Evolutionary conservation across 2,888 invertebrate species (phyloP), one percentile per base, ranked within the genome.

Genomic region (Heliconius charithonia): DNA sequence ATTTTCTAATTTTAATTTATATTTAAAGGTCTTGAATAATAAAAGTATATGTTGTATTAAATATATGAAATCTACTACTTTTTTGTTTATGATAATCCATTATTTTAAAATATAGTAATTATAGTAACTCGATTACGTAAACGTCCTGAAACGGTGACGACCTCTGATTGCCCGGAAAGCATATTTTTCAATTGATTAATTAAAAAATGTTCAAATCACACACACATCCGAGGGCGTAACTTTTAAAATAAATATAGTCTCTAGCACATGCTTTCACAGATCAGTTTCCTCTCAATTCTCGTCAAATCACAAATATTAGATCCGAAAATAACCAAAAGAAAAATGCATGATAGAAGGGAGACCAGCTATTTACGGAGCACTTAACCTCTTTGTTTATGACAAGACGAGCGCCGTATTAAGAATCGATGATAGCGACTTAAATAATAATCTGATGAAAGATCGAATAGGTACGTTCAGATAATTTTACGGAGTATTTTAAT

Each of bases 341-440:
- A 83, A 83, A 84, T 79, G 83, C 81, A 81, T 78, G 80, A 81
- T 85, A 88, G 87, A 85, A 86, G 86, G 86, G 86, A 85, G 85
- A 85, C 85, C 82, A 83, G 85, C 87, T 90, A 91, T 91, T 91
- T 89, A 85, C 84, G 88, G 87, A 87, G 86, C 89, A 88, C 89
- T 90, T 90, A 91, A 90, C 87, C 88, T 90, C 89, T 87, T 90
- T 91, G 90, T 91, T 91, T 90, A 91, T 89, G 89, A 89, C 86
- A 86, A 84, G 84, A 86, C 89, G 90, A 88, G 90, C 88, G 89
- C 87, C 80, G 89, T 88, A 87, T 87, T 87, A 85, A 83, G 80
- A 81, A 81, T 79, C 81, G 81, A 81, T 83, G 82, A 84, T 83
- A 81, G 82, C 79, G 82, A 81, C 83, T 78, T 82, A 82, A 82